Percentiles rank a stretch among this genome's conserved stretches.
Evolutionary conservation across 2,797 vertebrate species (phyloP).

Genomic region (Halcyon leucocephala): DNA sequence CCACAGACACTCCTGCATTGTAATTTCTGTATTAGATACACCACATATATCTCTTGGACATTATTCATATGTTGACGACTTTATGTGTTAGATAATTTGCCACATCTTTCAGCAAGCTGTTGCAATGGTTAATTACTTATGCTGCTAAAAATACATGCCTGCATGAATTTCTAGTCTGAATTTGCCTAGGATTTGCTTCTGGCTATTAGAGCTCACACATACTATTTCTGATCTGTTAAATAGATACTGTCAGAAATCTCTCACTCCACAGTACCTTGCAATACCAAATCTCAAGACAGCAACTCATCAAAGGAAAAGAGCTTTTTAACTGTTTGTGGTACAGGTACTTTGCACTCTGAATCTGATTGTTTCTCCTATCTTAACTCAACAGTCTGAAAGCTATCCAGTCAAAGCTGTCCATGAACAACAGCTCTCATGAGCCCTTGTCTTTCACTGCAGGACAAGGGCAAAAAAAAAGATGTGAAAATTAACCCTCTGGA

Average conservation of each 20-base stretch:
- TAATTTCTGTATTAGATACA: not conserved
- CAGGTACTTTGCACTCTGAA: not conserved
- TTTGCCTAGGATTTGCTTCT: constrained; percentile 12
- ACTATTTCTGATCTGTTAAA: not conserved
- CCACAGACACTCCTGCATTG: not conserved
- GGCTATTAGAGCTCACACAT: not conserved
- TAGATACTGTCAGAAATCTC: not conserved
- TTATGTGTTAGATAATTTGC: not conserved
- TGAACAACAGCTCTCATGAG: not conserved
- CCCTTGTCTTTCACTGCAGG: not conserved
- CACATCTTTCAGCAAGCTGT: not conserved
- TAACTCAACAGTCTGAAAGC: not conserved
- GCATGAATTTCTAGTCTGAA: not conserved
- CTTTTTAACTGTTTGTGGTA: not conserved
- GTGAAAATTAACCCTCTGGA: not conserved
- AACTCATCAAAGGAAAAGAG: not conserved
- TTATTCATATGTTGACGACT: not conserved
- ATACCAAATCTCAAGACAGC: not conserved
- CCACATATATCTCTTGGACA: not conserved
- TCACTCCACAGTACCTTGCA: not conserved
- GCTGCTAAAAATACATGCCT: not conserved
- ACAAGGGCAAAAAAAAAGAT: not conserved
- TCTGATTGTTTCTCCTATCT: not conserved
- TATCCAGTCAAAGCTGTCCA: not conserved
- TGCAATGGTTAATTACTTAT: not conserved